Base-by-base conservation (phyloP, 2,797 vertebrate species). In the Argyrosomus regius region DNA sequence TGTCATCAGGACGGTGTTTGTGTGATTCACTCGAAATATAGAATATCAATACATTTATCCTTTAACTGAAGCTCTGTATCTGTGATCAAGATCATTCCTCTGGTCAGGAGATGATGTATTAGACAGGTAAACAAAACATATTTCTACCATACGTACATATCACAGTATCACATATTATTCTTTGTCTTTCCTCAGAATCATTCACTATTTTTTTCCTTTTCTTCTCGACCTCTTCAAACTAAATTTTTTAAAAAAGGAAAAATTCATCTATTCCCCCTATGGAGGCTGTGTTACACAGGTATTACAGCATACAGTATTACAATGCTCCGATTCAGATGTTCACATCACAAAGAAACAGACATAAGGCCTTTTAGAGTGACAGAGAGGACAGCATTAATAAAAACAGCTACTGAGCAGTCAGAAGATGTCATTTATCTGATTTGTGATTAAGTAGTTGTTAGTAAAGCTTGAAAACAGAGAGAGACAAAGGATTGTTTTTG, bases 221-320 rank as follows among this genome's bases (percentile, higher is more conserved):
- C 46, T 24, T 61, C 9, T 43, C 12, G 8, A 43, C 14, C 4
- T 11, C 20, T 24, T 45, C 14, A 56, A 56, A 20, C 5, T 11
- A 46, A 65, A 50, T 45, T 39, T 9, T 9, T 1, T 1, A 11
- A 11, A 41, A 22, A 10, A 46, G 20, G 26, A 48, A 22, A 54
- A 14, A 35, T 4, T 63, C 35, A 72, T 45, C 7, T 22, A 10
- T 49, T 22, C 18, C 18, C 26, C 3, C 46, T 56, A 12, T 59
- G 41, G 41, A 57, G 26, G 24, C 12, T 46, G 26, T n/a, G 22
- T 54, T 45, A 41, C 50, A 53, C 12, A 26, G 53, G 22, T 43
- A 61, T 72, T 53, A 62, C 48, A 41, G 22, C 58, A 62, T 60
- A 46, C 50, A 71, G 26, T 73, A 54, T 46, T 46, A 46, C 35